These are phyloP conservation scores for Micrasema minimum DNA, from an alignment of 1,140 invertebrate species.

Conservation along the genomic window DNA sequence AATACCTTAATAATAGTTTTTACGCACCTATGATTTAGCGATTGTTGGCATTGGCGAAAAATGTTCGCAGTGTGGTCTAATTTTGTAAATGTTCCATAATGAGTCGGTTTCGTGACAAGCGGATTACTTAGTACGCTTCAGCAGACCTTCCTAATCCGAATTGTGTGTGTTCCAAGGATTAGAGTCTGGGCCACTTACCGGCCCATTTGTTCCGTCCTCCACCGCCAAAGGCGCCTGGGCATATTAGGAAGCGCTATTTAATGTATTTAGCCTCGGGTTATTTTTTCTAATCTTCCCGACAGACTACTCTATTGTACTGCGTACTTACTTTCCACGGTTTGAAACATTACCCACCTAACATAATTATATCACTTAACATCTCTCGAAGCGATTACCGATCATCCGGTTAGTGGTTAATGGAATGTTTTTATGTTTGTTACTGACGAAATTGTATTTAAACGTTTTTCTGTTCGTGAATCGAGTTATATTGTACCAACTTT, in stretches of 20 bases:
- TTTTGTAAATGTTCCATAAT: slow-evolving; percentile 6
- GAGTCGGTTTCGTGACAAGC: slow-evolving; percentile 31
- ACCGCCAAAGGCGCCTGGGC: slow-evolving; percentile 26
- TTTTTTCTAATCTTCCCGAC: slow-evolving; percentile 14
- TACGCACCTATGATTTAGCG: neutral
- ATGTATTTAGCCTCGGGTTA: slow-evolving; percentile 24
- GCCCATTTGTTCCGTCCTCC: slow-evolving; percentile 18
- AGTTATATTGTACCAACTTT: no score
- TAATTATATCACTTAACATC: no score
- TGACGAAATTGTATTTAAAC: no score
- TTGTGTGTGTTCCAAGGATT: slow-evolving; percentile 22
- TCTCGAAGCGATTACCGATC: no score
- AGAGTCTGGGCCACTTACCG: slow-evolving; percentile 39
- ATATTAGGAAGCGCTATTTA: slow-evolving; percentile 37
- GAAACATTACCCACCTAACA: no score
- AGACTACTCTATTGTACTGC: slow-evolving; percentile 14
- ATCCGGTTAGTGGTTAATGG: no score
- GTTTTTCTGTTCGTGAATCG: no score
- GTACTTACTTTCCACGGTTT: neutral
- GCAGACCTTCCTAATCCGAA: slow-evolving; percentile 25
- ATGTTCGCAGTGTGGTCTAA: slow-evolving; percentile 20
- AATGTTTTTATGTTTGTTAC: no score
- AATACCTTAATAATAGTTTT: neutral
- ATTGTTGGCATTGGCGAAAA: neutral
- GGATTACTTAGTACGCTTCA: slow-evolving; percentile 39